phyloP scores from a whole-genome alignment of 2,113 vertebrate species.

The Toxotes jaculatrix region DNA sequence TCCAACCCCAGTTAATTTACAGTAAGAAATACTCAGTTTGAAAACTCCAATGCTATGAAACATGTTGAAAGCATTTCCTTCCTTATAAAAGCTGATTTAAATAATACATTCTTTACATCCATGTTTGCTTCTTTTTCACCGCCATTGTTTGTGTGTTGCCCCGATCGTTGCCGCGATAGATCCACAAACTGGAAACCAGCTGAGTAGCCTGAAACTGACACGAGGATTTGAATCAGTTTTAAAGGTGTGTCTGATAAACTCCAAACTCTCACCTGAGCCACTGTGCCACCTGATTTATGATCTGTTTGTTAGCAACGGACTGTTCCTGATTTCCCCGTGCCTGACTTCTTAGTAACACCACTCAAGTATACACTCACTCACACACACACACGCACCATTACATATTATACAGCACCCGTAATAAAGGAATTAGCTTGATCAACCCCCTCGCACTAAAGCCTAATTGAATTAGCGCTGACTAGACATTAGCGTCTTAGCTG shows the following conservation, averaged over 20 bases:
- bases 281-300: slow-evolving; percentile 69
- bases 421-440: slow-evolving; percentile 75
- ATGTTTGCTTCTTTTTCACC: too few species aligned
- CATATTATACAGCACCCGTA: slow-evolving; percentile 64
- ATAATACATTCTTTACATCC: too few species aligned
- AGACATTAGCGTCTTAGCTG: slow-evolving; percentile 66
- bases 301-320: slow-evolving; percentile 75
- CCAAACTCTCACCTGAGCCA: slow-evolving; percentile 42
- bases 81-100: too few species aligned
- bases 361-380: slow-evolving; percentile 34
- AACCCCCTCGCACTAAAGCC: slow-evolving; percentile 77
- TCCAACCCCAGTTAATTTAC: not conserved
- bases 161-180: too few species aligned
- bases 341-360: slow-evolving; percentile 55
- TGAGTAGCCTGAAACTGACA: too few species aligned
- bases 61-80: too few species aligned
- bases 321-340: slow-evolving; percentile 63
- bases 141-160: too few species aligned
- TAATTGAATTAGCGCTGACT: slow-evolving; percentile 81
- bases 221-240: not conserved
- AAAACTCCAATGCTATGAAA: too few species aligned
- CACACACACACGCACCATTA: slow-evolving; percentile 70
- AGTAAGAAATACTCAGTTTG: too few species aligned
- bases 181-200: too few species aligned
- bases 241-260: slow-evolving; percentile 35